Base-by-base conservation (phyloP, 1,140 invertebrate genomes). In the Oedothorax gibbosus region DNA sequence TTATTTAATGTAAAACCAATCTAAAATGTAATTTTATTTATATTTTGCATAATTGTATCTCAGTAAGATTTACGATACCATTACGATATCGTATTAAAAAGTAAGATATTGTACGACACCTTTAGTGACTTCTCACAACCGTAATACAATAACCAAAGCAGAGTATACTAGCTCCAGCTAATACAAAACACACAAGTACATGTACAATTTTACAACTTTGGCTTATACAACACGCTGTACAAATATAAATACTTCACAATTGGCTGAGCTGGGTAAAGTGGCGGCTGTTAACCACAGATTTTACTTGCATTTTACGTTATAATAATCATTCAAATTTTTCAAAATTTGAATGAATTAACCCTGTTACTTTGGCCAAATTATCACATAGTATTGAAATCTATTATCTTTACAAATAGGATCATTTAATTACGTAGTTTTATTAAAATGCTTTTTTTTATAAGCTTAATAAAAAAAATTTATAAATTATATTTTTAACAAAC, bases 181-280 rank as follows among this genome's bases (percentile, higher is more conserved):
- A 10, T 49, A 18, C 12, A 54, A 81, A 54, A 56, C 66, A 51
- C 21, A 73, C 68, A 73, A 72, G 53, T 65, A 73, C 56, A 84
- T 57, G 20, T 75, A 84, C 81, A 84, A 84, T 60, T 75, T 57
- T 75, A 84, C 81, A 84, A 84, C 81, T 84, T 84, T 84, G 81
- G 81, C 81, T 66, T 84, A 56, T 54, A 66, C 81, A 84, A 84
- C 72, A 84, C 71, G 49, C 81, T 84, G 81, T 84, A 84, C 81
- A 84, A 50, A 18, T 75, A 84, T 82, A 73, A 82, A 73, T 84
- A 84, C 60, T 60, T 76, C 57, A 64, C 69, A 73, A 60, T 50
- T 57, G 20, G 69, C 54, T 2, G 35, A 35, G 35, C 35, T 35
- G 35, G 35, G 2, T 35, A 35, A 35, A 35, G 35, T 35, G 35